Conservation (phyloP, 2,113 vertebrate genomes). For the Planiliza haematocheilus region DNA sequence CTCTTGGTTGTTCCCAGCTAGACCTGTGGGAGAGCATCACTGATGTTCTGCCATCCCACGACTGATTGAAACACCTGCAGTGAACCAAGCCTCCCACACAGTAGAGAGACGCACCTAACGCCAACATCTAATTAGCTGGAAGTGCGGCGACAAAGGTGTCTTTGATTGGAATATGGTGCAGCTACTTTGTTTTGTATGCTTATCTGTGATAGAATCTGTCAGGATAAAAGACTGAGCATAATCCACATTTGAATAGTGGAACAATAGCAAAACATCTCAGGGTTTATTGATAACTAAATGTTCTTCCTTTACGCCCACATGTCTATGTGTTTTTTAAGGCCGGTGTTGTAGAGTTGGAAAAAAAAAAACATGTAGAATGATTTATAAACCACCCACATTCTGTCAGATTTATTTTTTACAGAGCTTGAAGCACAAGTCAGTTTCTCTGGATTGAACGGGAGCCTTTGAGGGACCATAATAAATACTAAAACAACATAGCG, state of each 20-base stretch:
- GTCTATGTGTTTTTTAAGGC: constrained; percentile 44
- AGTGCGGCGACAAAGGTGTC: constrained; percentile 40
- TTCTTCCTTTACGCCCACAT: constrained; percentile 53
- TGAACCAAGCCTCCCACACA: constrained; percentile 36
- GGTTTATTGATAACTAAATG: constrained; percentile 62
- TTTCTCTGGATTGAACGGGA: constrained; percentile 13
- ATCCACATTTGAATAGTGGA: constrained; percentile 37
- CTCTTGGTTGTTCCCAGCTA: constrained; percentile 65
- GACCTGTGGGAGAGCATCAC: constrained; percentile 67
- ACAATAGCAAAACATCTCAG: constrained; percentile 38
- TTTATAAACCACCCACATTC: constrained; percentile 66
- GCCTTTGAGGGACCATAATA: constrained; percentile 3
- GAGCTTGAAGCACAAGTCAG: constrained; percentile 32
- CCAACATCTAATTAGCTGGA: constrained; percentile 57
- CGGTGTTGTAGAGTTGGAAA: constrained; percentile 22
- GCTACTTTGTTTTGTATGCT: constrained; percentile 18
- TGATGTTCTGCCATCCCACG: constrained; percentile 76
- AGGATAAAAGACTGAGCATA: constrained; percentile 6
- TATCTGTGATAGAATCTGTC: constrained; percentile 48
- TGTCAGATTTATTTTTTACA: constrained; percentile 59
- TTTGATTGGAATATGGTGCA: constrained; percentile 8
- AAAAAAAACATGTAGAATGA: constrained; percentile 36
- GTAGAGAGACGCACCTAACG: constrained; percentile 36
- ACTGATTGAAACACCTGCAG: constrained; percentile 73
- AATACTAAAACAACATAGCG: constrained; percentile 9